These are phyloP conservation scores for Osmerus eperlanus DNA, from an alignment of 2,113 vertebrate species.

Conservation along the genomic window DNA sequence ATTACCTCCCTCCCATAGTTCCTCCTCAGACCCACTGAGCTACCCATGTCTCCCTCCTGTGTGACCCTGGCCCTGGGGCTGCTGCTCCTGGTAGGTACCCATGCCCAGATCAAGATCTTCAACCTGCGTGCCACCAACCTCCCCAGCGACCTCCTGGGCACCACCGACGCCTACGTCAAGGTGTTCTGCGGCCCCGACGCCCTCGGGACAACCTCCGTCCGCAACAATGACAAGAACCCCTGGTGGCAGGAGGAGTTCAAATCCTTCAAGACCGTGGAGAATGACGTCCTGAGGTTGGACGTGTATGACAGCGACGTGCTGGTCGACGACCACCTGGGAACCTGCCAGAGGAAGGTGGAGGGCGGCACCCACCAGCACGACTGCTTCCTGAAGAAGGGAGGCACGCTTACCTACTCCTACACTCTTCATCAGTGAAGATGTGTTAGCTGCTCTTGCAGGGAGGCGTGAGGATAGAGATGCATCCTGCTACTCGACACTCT, in stretches of 20 bases:
- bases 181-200: not conserved
- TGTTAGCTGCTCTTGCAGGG: too few relatives aligned
- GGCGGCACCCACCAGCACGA: not conserved
- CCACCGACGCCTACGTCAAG: not conserved
- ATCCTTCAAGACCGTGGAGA: not conserved
- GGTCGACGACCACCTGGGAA: not conserved
- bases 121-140: not conserved
- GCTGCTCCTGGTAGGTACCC: not conserved
- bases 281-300: not conserved
- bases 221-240: not conserved
- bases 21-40: not conserved
- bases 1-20: too few relatives aligned
- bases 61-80: not conserved
- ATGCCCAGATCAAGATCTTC: not conserved
- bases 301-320: not conserved
- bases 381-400: not conserved
- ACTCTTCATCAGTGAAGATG: not conserved
- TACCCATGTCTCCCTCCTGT: not conserved
- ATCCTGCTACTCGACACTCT: too few relatives aligned
- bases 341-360: not conserved
- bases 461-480: too few relatives aligned
- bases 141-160: not conserved
- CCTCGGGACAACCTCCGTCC: not conserved
- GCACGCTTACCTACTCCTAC: not conserved
- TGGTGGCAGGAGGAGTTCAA: not conserved